Evolutionary conservation across 2,113 vertebrate species (phyloP), one percentile per base, ranked within the genome.

Genomic region (Pandion haliaetus): DNA sequence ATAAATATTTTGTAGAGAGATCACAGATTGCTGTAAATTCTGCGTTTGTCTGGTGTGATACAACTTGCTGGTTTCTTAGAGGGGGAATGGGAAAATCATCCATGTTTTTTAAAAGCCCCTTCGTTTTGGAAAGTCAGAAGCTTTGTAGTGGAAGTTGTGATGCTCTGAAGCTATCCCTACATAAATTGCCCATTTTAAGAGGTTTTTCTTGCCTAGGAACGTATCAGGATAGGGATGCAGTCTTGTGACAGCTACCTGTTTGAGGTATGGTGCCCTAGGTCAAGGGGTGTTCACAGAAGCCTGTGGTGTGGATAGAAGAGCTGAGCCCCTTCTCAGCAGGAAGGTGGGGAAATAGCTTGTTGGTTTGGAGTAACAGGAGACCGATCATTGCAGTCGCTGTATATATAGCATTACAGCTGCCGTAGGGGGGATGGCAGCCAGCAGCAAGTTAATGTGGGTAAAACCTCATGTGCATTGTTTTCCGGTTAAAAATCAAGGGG

Each of bases 1-100:
- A 97, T 97, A 97, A 97, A 97, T 89, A 90, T 84, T 96, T 97
- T 95, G 61, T 97, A 97, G 95, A 93, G 83, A 93, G 44, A 78
- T 78, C 52, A 80, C 18, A 0, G 57, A 91, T 82, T 95, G 74
- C 81, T 94, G 57, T 94, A 96, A 92, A 50, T 77, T 85, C 59
- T 96, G 42, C n/a, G 0, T 97, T 93, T 91, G 62, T 85, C 62
- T 5, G 20, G 31, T 78, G 59, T 57, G 66, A 13, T 82, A 49
- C 3, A 34, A 34, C 50, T 77, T 84, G 49, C 23, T 88, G 71
- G 24, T 86, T 78, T 77, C 69, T 47, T 74, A 47, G 40, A 54
- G 32, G 44, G 44, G 29, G 14, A 67, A 44, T 17, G 47, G 62
- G 66, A 67, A 88, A 92, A 61, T 59, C 5, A 44, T 17, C 8